Evolutionary conservation across 2,888 invertebrate species (phyloP), one percentile per base, ranked within the genome.

Genomic region (Mythimna vitellina): DNA sequence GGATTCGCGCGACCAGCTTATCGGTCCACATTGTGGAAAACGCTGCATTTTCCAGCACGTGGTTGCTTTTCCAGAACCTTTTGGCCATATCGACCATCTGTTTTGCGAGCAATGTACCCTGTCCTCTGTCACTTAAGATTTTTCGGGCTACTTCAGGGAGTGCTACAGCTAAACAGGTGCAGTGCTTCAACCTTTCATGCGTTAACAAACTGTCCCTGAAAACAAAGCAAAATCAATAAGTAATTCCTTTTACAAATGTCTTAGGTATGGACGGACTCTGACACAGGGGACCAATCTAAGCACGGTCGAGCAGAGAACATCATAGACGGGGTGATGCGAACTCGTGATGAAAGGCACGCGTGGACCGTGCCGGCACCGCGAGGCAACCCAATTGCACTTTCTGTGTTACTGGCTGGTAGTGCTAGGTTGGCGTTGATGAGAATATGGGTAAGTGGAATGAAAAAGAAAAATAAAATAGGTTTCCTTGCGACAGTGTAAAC

Each of bases 271-370:
- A 97, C 97, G 1, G 98, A 98, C 87, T 97, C 97, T 61, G 96
- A 96, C 70, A 89, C 93, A 0, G 94, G 93, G 1, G 95, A 96
- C 73, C 93, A 93, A n/a, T 90, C 93, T 0, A 85, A 89, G 66
- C 96, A 97, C 82, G 97, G 97, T 76, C 97, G 97, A 1, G 96
- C 97, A 0, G 94, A 95, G 65, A 98, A 97, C 92, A 91, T 98
- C 35, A 92, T 97, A 32, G 98, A 98, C 87, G 98, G 98, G 0
- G 96, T 97, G 8, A 97, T 98, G 87, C 94, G 97, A 57, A 98
- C 98, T 0, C 96, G 97, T 70, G 98, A 98, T 89, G 98, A 98
- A 91, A 96, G 97, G 54, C 98, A 98, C 93, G 96, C 98, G 85
- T 98, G 98, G 98, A 94, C 97, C 29, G 96, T 97, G 32, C 97